phyloP scores from a whole-genome alignment of 2,797 vertebrate genomes.

The Kryptopterus vitreolus region DNA sequence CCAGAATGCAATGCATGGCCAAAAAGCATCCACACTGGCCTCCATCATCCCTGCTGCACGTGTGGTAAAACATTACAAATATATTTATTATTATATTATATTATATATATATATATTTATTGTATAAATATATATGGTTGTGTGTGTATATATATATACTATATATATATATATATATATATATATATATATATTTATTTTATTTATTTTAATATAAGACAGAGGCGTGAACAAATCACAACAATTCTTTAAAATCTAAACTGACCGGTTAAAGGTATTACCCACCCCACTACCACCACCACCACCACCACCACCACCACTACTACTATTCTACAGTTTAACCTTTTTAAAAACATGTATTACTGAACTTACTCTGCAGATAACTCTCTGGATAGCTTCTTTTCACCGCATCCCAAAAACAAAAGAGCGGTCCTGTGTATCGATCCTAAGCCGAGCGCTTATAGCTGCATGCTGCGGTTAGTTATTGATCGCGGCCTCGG shows the following conservation, averaged over 20 bases:
- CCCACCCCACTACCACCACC: too few relatives aligned
- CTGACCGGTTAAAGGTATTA: background rate
- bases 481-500: slow-evolving; percentile 71
- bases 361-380: slow-evolving; percentile 15
- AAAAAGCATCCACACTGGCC: slow-evolving; percentile 3
- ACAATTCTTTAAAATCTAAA: background rate
- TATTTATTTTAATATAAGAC: too few relatives aligned
- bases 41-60: background rate
- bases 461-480: slow-evolving; percentile 79
- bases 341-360: slow-evolving; percentile 14
- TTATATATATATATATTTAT: too few relatives aligned
- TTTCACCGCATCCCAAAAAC: slow-evolving; percentile 79
- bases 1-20: background rate
- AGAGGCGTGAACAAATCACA: background rate
- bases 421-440: slow-evolving; percentile 74
- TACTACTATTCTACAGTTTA: background rate
- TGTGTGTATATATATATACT: too few relatives aligned
- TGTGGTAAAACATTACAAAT: too few relatives aligned
- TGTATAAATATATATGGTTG: too few relatives aligned
- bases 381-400: slow-evolving; percentile 77
- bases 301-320: too few relatives aligned
- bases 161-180: too few relatives aligned
- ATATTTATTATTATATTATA: too few relatives aligned
- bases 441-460: slow-evolving; percentile 63
- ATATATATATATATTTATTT: too few relatives aligned